Evolutionary conservation across 2,113 vertebrate species (phyloP), one percentile per base, ranked within the genome.

Genomic region (Callopanchax toddi): DNA sequence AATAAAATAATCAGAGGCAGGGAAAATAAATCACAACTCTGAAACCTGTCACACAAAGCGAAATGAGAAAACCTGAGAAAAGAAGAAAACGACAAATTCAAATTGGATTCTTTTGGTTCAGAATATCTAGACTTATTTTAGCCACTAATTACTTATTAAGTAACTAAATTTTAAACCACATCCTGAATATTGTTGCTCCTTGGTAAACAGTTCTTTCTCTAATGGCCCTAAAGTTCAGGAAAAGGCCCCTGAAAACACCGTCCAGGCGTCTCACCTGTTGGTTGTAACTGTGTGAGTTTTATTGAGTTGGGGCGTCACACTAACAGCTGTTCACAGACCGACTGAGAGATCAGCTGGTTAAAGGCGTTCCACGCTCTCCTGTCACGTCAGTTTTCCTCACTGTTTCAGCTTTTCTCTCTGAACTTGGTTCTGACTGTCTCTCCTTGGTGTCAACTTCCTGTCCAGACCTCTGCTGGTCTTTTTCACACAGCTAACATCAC

Each of bases 281-380:
- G 37, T 58, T 56, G 60, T 49, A 67, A 29, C 53, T 76, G 73
- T 65, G 49, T 76, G 72, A 66, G 42, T 36, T 90, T 86, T 81
- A 81, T 76, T 57, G 75, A 54, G 25, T 82, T 76, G 86, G 71
- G 65, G 61, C 69, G 78, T 71, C 74, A 55, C 52, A 40, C 53
- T 66, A 85, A 86, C 89, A 90, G 84, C 87, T 89, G 89, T 74
- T 25, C 11, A 51, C 69, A 66, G 42, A 59, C 71, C 67, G n/a
- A n/a, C n/a, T n/a, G n/a, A 73, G 46, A 62, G 61, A 84, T 86
- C 72, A 84, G 74, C 70, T 74, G 72, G 64, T 76, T 57, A 26
- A 58, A 78, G 22, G 55, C 84, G 71, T 69, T 84, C 78, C 74
- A 53, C 54, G 21, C 50, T 49, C 17, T 45, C 11, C 7, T 44